Percentiles rank a stretch among this genome's conserved stretches.
Evolutionary conservation across 2,888 invertebrate genomes (phyloP).

Genomic region (Azorinus chamasolen): DNA sequence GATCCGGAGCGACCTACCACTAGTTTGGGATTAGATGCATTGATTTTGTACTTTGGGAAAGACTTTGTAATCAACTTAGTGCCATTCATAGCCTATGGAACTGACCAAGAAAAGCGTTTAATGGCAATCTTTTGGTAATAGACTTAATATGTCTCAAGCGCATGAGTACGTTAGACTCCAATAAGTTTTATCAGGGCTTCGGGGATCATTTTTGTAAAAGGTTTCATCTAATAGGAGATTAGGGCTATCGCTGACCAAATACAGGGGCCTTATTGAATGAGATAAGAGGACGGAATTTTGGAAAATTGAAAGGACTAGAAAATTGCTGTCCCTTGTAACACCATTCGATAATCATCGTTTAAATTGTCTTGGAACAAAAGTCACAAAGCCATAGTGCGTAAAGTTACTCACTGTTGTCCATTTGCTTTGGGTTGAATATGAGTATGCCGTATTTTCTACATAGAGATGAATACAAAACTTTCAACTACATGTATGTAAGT

Average conservation of each 20-base stretch:
- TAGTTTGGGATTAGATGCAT: slow-evolving; percentile 50
- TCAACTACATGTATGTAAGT: no score
- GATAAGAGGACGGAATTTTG: slow-evolving; percentile 26
- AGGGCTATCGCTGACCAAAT: slow-evolving; percentile 53
- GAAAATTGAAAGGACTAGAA: not conserved
- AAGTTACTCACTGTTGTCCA: no score
- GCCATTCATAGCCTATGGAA: slow-evolving; percentile 28
- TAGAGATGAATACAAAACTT: no score
- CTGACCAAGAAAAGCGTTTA: slow-evolving; percentile 36
- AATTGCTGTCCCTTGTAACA: not conserved
- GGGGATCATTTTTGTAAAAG: slow-evolving; percentile 48
- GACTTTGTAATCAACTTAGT: slow-evolving; percentile 45
- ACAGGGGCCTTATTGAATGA: slow-evolving; percentile 23
- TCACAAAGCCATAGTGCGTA: no score
- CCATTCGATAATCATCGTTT: no score
- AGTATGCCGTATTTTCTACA: no score
- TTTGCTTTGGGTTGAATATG: no score
- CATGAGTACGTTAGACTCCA: slow-evolving; percentile 32
- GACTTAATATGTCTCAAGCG: slow-evolving; percentile 44
- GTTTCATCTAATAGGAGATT: slow-evolving; percentile 57
- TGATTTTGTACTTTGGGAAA: slow-evolving; percentile 48
- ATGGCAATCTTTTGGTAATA: slow-evolving; percentile 49
- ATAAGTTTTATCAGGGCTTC: slow-evolving; percentile 54
- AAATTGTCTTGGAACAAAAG: no score
- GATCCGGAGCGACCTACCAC: slow-evolving; percentile 21